These are phyloP conservation scores for Orius laevigatus DNA, from an alignment of 1,140 invertebrate genomes.

Conservation along the genomic window DNA sequence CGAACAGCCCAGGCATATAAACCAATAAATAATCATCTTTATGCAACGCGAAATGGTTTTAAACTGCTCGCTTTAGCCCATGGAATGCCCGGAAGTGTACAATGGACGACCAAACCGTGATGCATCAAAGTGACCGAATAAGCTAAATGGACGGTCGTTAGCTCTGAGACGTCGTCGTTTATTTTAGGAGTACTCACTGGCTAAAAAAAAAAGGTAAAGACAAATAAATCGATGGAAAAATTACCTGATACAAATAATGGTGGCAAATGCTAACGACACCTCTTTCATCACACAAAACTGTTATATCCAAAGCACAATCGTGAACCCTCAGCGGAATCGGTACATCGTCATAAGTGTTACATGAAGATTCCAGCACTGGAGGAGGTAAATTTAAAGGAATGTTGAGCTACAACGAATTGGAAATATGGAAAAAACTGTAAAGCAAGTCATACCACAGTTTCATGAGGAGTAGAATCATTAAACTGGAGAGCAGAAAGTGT, in stretches of 20 bases:
- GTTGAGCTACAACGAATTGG: slow-evolving; percentile 44
- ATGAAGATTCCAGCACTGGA: slow-evolving; percentile 24
- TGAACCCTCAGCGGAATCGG: slow-evolving; percentile 36
- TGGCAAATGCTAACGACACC: slow-evolving; percentile 68
- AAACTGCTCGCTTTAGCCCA: slow-evolving; percentile 55
- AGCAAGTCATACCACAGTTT: slow-evolving; percentile 51
- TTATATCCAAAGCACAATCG: slow-evolving; percentile 61
- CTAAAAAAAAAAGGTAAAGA: slow-evolving; percentile 12
- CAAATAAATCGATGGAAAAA: neutral
- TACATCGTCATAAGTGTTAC: no score
- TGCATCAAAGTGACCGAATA: slow-evolving; percentile 13
- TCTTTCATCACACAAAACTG: slow-evolving; percentile 52
- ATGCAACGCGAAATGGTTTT: slow-evolving; percentile 44
- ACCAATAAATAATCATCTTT: slow-evolving; percentile 54
- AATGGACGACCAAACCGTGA: slow-evolving; percentile 56
- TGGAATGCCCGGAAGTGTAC: slow-evolving; percentile 58
- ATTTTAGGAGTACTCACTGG: slow-evolving; percentile 21
- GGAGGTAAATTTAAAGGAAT: slow-evolving; percentile 64
- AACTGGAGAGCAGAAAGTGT: slow-evolving; percentile 68
- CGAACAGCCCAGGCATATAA: slow-evolving; percentile 57
- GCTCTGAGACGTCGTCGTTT: slow-evolving; percentile 1
- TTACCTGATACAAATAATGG: slow-evolving; percentile 60
- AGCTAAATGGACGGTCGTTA: slow-evolving; percentile 39
- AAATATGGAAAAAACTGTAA: no score
- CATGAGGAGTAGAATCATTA: slow-evolving; percentile 64